phyloP scores from a whole-genome alignment of 2,797 vertebrate species.

The Periophthalmus magnuspinnatus region DNA sequence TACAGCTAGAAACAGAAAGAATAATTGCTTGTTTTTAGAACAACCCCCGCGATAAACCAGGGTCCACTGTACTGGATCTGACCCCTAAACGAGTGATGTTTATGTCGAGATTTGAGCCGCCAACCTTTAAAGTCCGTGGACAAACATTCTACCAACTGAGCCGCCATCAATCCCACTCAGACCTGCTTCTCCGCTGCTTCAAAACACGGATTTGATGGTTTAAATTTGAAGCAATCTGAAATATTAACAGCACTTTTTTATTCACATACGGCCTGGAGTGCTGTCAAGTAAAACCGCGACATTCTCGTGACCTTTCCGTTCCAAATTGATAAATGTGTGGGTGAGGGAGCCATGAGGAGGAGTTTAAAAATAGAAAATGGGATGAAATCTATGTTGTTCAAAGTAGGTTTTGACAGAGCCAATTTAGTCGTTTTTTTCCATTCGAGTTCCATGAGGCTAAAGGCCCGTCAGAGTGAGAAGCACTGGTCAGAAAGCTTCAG shows the following conservation, averaged over 20 bases:
- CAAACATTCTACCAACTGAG: too few relatives aligned
- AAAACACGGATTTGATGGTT: neutral
- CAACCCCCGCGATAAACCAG: too few relatives aligned
- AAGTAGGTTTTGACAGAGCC: neutral
- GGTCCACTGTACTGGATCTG: too few relatives aligned
- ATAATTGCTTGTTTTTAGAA: too few relatives aligned
- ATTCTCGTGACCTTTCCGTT: conserved; percentile 8
- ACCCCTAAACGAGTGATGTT: too few relatives aligned
- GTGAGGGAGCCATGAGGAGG: neutral
- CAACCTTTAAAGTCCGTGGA: too few relatives aligned
- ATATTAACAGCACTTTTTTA: conserved; percentile 1
- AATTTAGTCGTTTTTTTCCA: neutral
- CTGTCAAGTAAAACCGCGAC: conserved; percentile 11
- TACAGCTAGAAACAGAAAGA: too few relatives aligned
- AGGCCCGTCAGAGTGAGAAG: neutral
- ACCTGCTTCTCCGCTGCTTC: neutral
- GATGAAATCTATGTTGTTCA: neutral
- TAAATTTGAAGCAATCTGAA: neutral
- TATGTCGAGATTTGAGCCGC: too few relatives aligned
- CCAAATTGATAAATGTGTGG: conserved; percentile 6
- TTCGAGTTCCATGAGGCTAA: neutral
- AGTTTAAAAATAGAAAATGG: conserved; percentile 13
- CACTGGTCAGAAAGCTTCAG: neutral
- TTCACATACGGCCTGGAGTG: neutral
- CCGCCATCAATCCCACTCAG: too few relatives aligned